These are phyloP conservation scores for Schizothorax lantsangensis DNA, from an alignment of 2,797 vertebrate genomes.

Conservation along the genomic window DNA sequence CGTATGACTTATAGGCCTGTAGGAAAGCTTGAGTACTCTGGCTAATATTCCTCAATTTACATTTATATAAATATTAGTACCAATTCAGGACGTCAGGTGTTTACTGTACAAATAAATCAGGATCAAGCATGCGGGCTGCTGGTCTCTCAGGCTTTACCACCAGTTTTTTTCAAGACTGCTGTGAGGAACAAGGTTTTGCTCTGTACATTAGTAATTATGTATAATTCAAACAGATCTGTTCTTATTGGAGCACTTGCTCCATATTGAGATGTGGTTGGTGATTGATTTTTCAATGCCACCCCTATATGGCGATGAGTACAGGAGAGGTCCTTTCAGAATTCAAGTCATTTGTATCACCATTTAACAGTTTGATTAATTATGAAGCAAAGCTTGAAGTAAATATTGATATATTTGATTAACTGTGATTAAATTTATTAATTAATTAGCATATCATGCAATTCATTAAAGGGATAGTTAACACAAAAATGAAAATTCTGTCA, in stretches of 20 bases:
- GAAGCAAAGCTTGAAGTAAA: background rate
- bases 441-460: background rate
- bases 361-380: slow-evolving; percentile 12
- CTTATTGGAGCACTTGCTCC: slow-evolving; percentile 57
- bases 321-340: slow-evolving; percentile 5
- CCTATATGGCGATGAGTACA: background rate
- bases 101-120: slow-evolving; percentile 62
- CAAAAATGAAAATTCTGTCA: background rate
- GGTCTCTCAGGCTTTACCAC: slow-evolving; percentile 10
- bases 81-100: slow-evolving; percentile 55
- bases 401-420: slow-evolving; percentile 1
- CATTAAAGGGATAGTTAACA: background rate
- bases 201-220: slow-evolving; percentile 62
- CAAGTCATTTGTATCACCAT: slow-evolving; percentile 6
- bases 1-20: slow-evolving; percentile 50
- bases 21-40: slow-evolving; percentile 41
- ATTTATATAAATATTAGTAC: slow-evolving; percentile 65
- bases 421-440: background rate
- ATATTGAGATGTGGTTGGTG: slow-evolving; percentile 41
- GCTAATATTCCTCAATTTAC: slow-evolving; percentile 62
- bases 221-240: slow-evolving; percentile 48
- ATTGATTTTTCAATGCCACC: slow-evolving; percentile 47
- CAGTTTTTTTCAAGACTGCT: slow-evolving; percentile 28
- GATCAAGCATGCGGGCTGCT: slow-evolving; percentile 36
- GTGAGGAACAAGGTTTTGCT: slow-evolving; percentile 38